Conservation (phyloP, 2,113 vertebrate species). For the Anthoscopus minutus region DNA sequence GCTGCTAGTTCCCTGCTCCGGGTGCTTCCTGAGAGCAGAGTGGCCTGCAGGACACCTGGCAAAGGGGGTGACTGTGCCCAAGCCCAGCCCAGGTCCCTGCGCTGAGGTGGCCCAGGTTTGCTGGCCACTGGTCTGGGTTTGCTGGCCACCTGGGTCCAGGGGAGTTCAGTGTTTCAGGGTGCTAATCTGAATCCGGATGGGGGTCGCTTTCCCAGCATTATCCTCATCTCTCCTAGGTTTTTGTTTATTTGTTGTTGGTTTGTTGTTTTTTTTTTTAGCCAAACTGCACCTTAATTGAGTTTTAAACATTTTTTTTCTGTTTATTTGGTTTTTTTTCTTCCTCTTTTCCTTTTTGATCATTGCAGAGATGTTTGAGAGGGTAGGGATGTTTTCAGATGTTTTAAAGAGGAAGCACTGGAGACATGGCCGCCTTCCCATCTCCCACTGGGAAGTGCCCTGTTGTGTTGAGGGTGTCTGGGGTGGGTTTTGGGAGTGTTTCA, state of each 20-base stretch:
- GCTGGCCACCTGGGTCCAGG: background rate
- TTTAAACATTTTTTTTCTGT: background rate
- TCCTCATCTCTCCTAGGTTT: conserved; percentile 15
- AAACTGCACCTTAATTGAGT: conserved; percentile 58
- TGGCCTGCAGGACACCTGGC: conserved; percentile 55
- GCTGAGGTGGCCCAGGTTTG: conserved; percentile 13
- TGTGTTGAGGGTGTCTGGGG: background rate
- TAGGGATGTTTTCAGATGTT: background rate
- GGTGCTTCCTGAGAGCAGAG: conserved; percentile 47
- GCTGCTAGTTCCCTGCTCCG: conserved; percentile 66
- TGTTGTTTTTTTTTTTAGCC: conserved; percentile 2
- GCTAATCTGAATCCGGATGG: conserved; percentile 51
- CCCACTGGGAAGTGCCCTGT: accelerated
- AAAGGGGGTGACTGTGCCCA: conserved; percentile 20
- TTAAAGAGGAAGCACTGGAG: background rate
- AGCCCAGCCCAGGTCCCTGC: background rate
- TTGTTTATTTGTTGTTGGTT: no score
- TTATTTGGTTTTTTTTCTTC: background rate
- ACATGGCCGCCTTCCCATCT: background rate
- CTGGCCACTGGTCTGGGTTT: background rate
- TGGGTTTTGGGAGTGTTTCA: background rate
- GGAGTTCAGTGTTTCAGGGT: conserved; percentile 38
- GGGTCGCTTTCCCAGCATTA: conserved; percentile 20
- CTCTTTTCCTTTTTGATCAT: conserved; percentile 41
- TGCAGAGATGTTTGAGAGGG: background rate